Conservation (phyloP, 2,797 vertebrate species). For the Darevskia mixta region DNA sequence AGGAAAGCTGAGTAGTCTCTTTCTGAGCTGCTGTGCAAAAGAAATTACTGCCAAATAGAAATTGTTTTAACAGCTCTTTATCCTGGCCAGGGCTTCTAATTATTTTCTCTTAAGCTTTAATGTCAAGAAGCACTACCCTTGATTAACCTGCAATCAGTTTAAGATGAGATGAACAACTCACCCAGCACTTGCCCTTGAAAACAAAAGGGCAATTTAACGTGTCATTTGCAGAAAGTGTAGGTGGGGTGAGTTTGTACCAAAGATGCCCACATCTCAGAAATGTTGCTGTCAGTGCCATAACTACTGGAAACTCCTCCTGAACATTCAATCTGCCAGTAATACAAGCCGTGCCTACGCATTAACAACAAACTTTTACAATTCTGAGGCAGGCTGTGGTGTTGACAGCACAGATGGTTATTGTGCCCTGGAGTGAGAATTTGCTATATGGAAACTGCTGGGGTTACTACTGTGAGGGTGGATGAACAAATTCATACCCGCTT, state of each 20-base stretch:
- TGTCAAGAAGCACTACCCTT: conserved; percentile 20
- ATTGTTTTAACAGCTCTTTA: background rate
- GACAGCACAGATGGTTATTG: background rate
- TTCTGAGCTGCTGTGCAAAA: background rate
- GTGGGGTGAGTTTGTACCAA: background rate
- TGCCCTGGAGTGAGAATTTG: background rate
- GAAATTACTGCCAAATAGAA: conserved; percentile 5
- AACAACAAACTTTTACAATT: background rate
- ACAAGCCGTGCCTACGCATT: background rate
- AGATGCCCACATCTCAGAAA: background rate
- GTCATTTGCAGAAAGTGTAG: background rate
- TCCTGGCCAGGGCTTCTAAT: background rate
- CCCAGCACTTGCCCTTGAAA: background rate
- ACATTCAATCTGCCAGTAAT: background rate
- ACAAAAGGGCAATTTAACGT: background rate
- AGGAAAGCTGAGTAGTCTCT: background rate
- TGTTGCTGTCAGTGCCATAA: background rate
- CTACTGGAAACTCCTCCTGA: background rate
- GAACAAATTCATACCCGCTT: background rate
- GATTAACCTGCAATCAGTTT: conserved; percentile 20
- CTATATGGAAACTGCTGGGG: background rate
- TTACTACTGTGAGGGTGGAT: conserved; percentile 10
- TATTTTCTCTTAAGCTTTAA: background rate
- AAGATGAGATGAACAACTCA: background rate
- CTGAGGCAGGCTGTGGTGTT: background rate